Evolutionary conservation across 2,888 invertebrate species (phyloP).

Genomic region (Hemistola chrysoprasaria): DNA sequence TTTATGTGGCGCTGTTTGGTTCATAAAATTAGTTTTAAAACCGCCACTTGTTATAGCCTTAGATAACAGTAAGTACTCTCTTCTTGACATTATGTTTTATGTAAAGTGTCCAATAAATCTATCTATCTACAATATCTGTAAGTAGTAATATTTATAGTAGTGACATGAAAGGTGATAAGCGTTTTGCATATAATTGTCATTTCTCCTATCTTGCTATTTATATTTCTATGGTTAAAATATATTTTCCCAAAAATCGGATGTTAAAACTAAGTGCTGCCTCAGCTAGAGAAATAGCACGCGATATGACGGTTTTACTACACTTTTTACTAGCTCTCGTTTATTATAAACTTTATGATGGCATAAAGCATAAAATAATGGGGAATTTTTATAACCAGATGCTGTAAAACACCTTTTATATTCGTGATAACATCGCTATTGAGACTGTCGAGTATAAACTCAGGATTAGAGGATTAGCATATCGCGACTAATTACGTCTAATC

Average conservation of each 20-base stretch:
- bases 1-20: no score
- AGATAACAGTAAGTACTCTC: no score
- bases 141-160: no score
- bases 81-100: no score
- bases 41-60: no score
- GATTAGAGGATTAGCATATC: conserved; percentile 5
- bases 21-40: no score
- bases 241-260: conserved; percentile 33
- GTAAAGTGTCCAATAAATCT: no score
- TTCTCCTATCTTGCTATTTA: no score
- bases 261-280: conserved; percentile 43
- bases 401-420: conserved; percentile 75
- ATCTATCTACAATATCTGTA: no score
- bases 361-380: conserved; percentile 75
- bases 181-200: no score
- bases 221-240: conserved; percentile 12
- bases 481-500: background rate
- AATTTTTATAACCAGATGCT: conserved; percentile 71
- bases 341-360: conserved; percentile 75
- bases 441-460: conserved; percentile 9
- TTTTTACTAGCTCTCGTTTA: conserved; percentile 71
- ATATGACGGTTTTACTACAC: conserved; percentile 57
- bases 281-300: conserved; percentile 45
- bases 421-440: conserved; percentile 29
- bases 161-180: no score